Percentiles rank a stretch among this genome's conserved stretches.
phyloP scores from a whole-genome alignment of 2,888 invertebrate species.

The Sussaba pulchella region DNA sequence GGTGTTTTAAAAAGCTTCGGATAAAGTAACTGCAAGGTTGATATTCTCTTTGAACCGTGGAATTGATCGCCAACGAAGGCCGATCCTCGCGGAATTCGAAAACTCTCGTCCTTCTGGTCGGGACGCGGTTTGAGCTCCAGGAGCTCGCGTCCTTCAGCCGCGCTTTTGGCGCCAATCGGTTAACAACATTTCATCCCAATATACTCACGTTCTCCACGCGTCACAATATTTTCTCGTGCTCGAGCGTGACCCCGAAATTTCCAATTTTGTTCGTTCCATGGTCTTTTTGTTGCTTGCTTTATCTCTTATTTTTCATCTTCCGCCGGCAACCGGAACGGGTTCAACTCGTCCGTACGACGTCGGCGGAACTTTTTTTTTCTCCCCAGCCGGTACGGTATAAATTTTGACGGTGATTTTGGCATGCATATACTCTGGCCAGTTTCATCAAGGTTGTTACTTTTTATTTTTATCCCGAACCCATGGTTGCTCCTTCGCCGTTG shows the following conservation, averaged over 20 bases:
- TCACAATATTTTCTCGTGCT: not conserved
- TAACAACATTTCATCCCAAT: constrained; percentile 9
- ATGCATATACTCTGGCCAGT: constrained; percentile 2
- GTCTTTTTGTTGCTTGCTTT: too few species aligned
- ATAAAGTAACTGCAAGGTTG: constrained; percentile 32
- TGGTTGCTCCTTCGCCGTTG: not conserved
- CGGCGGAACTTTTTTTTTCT: not conserved
- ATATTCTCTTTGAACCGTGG: constrained; percentile 27
- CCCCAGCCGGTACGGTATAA: not conserved
- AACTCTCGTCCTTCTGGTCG: not conserved
- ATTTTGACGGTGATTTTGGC: constrained; percentile 8
- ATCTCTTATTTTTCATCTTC: not conserved
- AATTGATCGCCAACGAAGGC: constrained; percentile 1
- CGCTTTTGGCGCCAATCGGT: constrained; percentile 7
- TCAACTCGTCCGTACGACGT: not conserved
- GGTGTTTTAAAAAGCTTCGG: constrained; percentile 21
- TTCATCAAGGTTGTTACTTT: constrained; percentile 30
- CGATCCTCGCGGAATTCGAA: constrained; percentile 1
- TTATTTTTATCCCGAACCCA: constrained; percentile 40
- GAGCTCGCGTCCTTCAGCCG: not conserved
- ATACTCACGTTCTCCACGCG: constrained; percentile 1
- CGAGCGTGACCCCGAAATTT: not conserved
- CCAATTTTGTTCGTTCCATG: constrained; percentile 2
- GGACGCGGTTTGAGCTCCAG: not conserved
- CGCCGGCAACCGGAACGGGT: not conserved